Percentiles rank a stretch among this genome's conserved stretches.
Conservation (phyloP, 2,888 invertebrate genomes). For the Chaitophorus viminalis region DNA sequence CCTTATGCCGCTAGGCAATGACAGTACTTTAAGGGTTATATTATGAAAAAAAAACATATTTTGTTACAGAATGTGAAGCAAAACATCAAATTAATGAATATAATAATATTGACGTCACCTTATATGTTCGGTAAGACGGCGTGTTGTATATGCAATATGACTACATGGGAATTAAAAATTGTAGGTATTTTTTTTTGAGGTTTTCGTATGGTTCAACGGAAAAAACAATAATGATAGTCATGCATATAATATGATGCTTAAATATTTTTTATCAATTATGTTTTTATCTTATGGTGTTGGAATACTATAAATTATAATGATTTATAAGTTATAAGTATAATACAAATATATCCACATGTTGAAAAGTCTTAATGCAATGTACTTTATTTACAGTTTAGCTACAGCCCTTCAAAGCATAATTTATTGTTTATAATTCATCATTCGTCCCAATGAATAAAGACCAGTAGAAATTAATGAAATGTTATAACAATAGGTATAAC, state of each 20-base stretch:
- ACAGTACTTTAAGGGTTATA: too few species aligned
- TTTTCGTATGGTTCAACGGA: neutral
- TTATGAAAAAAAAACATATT: too few species aligned
- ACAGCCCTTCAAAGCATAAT: too few species aligned
- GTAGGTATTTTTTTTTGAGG: neutral
- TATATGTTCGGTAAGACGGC: constrained; percentile 15
- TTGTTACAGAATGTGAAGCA: too few species aligned
- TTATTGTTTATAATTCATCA: too few species aligned
- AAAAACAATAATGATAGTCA: neutral
- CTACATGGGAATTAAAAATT: neutral
- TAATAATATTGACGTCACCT: neutral
- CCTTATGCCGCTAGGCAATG: too few species aligned
- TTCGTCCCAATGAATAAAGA: neutral
- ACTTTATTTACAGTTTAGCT: neutral
- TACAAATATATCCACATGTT: neutral
- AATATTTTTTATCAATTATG: neutral
- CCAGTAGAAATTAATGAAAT: neutral
- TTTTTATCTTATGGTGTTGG: neutral
- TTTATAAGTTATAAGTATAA: too few species aligned
- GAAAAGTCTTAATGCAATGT: neutral
- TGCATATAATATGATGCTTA: neutral
- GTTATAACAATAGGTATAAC: neutral
- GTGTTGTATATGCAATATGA: constrained; percentile 38
- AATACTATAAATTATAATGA: too few species aligned
- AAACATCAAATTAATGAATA: neutral